Conservation (phyloP, 2,888 invertebrate genomes). For the Drosophila neonasuta region DNA sequence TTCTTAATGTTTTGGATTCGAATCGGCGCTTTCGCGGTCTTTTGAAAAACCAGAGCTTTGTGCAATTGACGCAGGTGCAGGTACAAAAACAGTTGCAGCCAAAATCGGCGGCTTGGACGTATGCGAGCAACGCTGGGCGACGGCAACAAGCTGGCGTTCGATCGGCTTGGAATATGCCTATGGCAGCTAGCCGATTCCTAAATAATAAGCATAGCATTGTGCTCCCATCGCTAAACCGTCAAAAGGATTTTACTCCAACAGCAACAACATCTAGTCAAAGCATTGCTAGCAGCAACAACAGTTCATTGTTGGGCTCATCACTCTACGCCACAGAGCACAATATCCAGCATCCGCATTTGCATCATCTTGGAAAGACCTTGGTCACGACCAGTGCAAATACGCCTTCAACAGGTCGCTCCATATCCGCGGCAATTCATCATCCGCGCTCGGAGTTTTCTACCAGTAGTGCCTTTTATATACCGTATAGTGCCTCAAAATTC, state of each 20-base stretch:
- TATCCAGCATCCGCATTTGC: slow-evolving; percentile 15
- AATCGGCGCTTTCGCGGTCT: slow-evolving; percentile 76
- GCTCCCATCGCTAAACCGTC: slow-evolving; percentile 74
- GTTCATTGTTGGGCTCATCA: slow-evolving; percentile 27
- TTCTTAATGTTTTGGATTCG: slow-evolving; percentile 79
- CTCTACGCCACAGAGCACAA: slow-evolving; percentile 6
- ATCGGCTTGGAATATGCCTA: slow-evolving; percentile 75
- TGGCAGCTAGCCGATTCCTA: slow-evolving; percentile 69
- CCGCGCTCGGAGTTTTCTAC: slow-evolving; percentile 65
- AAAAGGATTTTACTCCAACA: slow-evolving; percentile 58
- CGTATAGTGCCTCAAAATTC: slow-evolving; percentile 81
- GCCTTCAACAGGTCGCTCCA: slow-evolving; percentile 78
- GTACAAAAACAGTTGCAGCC: slow-evolving; percentile 55
- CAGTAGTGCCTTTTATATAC: slow-evolving; percentile 78
- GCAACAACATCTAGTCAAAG: slow-evolving; percentile 55
- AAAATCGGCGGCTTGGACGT: slow-evolving; percentile 77
- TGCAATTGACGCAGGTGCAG: slow-evolving; percentile 78
- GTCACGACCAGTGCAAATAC: slow-evolving; percentile 67
- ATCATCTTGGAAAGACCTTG: slow-evolving; percentile 25
- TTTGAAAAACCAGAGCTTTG: slow-evolving; percentile 76
- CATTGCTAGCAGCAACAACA: slow-evolving; percentile 57
- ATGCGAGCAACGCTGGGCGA: slow-evolving; percentile 50
- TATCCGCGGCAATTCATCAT: slow-evolving; percentile 80
- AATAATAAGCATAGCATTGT: slow-evolving; percentile 79
- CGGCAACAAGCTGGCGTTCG: slow-evolving; percentile 54